Conservation (phyloP, 2,797 vertebrate genomes). For the Semotilus atromaculatus region DNA sequence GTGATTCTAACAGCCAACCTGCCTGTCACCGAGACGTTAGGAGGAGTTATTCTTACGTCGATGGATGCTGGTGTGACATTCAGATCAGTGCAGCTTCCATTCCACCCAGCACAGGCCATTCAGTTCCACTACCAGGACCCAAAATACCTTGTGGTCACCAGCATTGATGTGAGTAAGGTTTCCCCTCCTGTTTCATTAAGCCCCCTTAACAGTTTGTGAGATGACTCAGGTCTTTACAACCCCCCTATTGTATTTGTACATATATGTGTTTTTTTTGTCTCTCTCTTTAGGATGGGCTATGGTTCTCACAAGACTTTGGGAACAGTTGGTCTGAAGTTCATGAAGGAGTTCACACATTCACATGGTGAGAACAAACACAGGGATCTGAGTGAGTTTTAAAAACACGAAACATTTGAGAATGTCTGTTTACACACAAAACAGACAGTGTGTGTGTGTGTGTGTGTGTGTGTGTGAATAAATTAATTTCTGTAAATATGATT, state of each 20-base stretch:
- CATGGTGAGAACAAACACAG: slow-evolving; percentile 76
- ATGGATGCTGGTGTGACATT: slow-evolving; percentile 78
- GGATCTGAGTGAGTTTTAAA: neutral
- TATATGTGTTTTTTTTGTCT: neutral
- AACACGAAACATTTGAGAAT: neutral
- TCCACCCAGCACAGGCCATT: slow-evolving; percentile 79
- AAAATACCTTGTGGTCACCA: slow-evolving; percentile 77
- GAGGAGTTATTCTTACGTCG: slow-evolving; percentile 81
- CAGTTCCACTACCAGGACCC: slow-evolving; percentile 79
- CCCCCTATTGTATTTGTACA: neutral
- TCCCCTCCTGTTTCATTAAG: neutral
- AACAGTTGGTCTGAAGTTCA: slow-evolving; percentile 79
- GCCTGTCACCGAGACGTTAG: slow-evolving; percentile 65
- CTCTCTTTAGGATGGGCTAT: slow-evolving; percentile 73
- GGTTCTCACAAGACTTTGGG: slow-evolving; percentile 83
- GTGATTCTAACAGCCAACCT: slow-evolving; percentile 80
- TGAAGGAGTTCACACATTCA: slow-evolving; percentile 78
- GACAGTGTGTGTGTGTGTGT: too few relatives aligned
- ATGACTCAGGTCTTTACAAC: neutral
- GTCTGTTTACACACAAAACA: neutral
- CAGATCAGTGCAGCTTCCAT: slow-evolving; percentile 76
- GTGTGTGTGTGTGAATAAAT: neutral
- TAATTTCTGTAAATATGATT: neutral
- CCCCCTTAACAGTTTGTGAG: neutral
- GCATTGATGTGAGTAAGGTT: slow-evolving; percentile 75